These are phyloP conservation scores for Laupala kohalensis DNA, from an alignment of 1,140 invertebrate genomes.

Conservation along the genomic window DNA sequence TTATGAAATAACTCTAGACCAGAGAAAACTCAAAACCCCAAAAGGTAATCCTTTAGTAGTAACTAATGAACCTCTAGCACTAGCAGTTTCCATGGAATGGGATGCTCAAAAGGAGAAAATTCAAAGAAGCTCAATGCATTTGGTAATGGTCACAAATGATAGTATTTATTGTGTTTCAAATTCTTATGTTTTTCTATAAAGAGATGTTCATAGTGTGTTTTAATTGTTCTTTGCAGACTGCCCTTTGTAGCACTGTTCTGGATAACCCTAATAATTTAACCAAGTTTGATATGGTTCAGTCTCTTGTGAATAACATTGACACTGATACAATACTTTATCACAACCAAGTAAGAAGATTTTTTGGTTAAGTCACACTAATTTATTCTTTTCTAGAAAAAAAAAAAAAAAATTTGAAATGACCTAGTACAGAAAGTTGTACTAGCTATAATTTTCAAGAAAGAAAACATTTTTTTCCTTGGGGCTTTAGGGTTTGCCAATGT, in stretches of 20 bases:
- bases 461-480: too few species aligned
- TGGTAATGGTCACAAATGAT: slow-evolving; percentile 37
- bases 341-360: slow-evolving; percentile 45
- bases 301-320: slow-evolving; percentile 68
- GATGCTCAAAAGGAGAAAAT: slow-evolving; percentile 70
- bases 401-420: too few species aligned
- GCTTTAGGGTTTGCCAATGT: too few species aligned
- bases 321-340: slow-evolving; percentile 79
- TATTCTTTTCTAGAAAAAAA: too few species aligned
- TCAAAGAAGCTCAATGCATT: slow-evolving; percentile 69
- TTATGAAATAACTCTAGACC: slow-evolving; percentile 66
- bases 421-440: too few species aligned
- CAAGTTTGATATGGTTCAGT: slow-evolving; percentile 60
- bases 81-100: slow-evolving; percentile 87
- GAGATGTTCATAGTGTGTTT: too few species aligned
- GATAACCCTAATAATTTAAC: slow-evolving; percentile 79
- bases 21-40: slow-evolving; percentile 78
- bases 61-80: slow-evolving; percentile 72
- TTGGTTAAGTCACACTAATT: too few species aligned
- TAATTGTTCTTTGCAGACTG: slow-evolving; percentile 43
- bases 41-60: slow-evolving; percentile 63
- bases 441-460: too few species aligned
- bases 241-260: slow-evolving; percentile 75
- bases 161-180: too few species aligned
- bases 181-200: too few species aligned